phyloP scores from a whole-genome alignment of 2,888 invertebrate species.

The Lepidochrysops patricia region DNA sequence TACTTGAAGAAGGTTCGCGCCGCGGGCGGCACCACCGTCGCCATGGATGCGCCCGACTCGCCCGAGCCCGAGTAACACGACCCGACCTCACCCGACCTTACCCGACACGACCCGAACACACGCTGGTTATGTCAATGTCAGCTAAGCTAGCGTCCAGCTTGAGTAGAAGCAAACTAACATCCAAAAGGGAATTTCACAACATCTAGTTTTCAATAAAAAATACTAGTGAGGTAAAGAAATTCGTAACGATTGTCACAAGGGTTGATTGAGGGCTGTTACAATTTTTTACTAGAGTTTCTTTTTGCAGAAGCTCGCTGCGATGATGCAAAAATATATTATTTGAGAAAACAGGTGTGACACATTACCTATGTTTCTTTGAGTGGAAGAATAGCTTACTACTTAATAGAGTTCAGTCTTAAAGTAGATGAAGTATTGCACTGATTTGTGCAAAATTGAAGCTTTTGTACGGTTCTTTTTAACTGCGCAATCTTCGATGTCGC shows the following conservation, averaged over 20 bases:
- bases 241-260: too few relatives aligned
- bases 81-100: slow-evolving; percentile 23
- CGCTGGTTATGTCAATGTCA: slow-evolving; percentile 12
- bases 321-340: too few relatives aligned
- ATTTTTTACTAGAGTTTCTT: too few relatives aligned
- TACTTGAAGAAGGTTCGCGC: slow-evolving; percentile 64
- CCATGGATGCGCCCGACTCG: slow-evolving; percentile 64
- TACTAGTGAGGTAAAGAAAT: too few relatives aligned
- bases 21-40: slow-evolving; percentile 53
- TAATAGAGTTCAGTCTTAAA: background rate
- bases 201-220: too few relatives aligned
- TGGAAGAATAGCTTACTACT: background rate
- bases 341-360: too few relatives aligned
- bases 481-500: background rate
- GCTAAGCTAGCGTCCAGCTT: background rate
- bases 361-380: background rate
- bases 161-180: background rate
- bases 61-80: slow-evolving; percentile 62
- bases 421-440: background rate
- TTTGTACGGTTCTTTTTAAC: background rate
- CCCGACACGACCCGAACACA: slow-evolving; percentile 23
- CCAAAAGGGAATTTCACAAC: too few relatives aligned
- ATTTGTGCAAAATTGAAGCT: background rate
- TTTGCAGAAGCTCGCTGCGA: too few relatives aligned
- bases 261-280: too few relatives aligned